Evolutionary conservation across 2,113 vertebrate genomes (phyloP), one percentile per base, ranked within the genome.

Genomic region (Neogobius melanostomus): DNA sequence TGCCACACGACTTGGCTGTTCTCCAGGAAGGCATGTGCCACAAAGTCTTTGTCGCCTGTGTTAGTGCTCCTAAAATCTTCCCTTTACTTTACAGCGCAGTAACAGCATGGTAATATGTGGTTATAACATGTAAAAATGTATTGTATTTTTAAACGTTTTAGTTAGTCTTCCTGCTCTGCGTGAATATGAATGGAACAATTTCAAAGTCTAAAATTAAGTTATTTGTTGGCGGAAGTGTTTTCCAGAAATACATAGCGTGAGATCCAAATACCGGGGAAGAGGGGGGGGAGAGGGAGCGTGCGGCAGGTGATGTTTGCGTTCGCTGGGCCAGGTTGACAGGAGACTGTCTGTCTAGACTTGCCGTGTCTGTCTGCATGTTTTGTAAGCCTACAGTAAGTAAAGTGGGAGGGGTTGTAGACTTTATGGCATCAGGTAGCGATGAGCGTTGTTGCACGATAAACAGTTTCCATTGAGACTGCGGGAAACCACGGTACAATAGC

Each of bases 311-410:
- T 71, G 72, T 81, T 71, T 72, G 75, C 52, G 65, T 64, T 73
- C 28, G 50, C 56, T 12, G 28, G 49, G 63, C 73, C 74, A 8
- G 69, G 82, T 80, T 5, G 65, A 74, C 66, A 49, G 42, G 74
- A 81, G 82, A 4, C 56, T 3, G 56, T 7, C 72, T 86, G 90
- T 91, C 86, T 92, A 90, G 90, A 87, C 89, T 81, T 82, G 84
- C 82, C 85, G 74, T 76, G 87, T 88, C 83, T 76, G 80, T 88
- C 84, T 83, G 77, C 82, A 66, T 80, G 83, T 87, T 91, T 91
- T 89, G 86, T 88, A 85, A 83, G 74, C 70, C 75, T 77, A 77
- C 81, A 84, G 75, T 79, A 69, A 84, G 75, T 79, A 69, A 1
- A 68, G 68, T 53, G 77, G 76, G 78, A 52, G 81, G 82, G 77